phyloP scores from a whole-genome alignment of 2,113 vertebrate genomes.

The Cynoglossus semilaevis region DNA sequence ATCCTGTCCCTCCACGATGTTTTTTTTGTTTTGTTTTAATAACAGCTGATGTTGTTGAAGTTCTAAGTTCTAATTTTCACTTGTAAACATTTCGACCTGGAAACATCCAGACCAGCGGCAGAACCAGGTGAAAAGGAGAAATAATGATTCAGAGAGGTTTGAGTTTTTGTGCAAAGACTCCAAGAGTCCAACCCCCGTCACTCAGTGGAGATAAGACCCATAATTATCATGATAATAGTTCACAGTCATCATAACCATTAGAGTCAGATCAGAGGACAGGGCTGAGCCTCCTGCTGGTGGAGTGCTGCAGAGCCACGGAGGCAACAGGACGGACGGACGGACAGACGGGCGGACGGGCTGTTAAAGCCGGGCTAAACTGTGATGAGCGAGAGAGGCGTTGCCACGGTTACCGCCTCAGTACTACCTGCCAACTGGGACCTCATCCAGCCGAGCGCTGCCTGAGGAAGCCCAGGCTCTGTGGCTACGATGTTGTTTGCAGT shows the following conservation, averaged over 20 bases:
- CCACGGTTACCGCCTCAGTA: constrained; percentile 66
- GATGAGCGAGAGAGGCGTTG: constrained; percentile 54
- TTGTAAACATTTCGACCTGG: no score
- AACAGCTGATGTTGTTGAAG: no score
- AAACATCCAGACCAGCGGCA: no score
- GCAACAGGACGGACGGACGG: constrained; percentile 40
- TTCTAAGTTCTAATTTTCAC: no score
- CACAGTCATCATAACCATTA: constrained; percentile 33
- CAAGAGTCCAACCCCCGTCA: neutral
- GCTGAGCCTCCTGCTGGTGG: constrained; percentile 6
- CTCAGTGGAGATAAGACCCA: constrained; percentile 13
- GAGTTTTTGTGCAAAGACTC: no score
- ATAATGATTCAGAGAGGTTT: no score
- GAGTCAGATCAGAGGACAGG: constrained; percentile 13
- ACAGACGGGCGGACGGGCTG: no score
- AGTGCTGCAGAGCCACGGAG: constrained; percentile 43
- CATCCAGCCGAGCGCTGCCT: constrained; percentile 47
- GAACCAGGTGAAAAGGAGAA: no score
- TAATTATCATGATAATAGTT: constrained; percentile 45
- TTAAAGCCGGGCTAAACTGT: constrained; percentile 55
- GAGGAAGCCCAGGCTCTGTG: constrained; percentile 13
- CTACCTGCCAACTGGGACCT: constrained; percentile 57
- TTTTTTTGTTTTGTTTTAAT: no score
- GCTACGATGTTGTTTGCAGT: constrained; percentile 7
- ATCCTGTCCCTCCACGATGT: no score